Conservation (phyloP, 2,113 vertebrate species). For the Elanus axillaris region DNA sequence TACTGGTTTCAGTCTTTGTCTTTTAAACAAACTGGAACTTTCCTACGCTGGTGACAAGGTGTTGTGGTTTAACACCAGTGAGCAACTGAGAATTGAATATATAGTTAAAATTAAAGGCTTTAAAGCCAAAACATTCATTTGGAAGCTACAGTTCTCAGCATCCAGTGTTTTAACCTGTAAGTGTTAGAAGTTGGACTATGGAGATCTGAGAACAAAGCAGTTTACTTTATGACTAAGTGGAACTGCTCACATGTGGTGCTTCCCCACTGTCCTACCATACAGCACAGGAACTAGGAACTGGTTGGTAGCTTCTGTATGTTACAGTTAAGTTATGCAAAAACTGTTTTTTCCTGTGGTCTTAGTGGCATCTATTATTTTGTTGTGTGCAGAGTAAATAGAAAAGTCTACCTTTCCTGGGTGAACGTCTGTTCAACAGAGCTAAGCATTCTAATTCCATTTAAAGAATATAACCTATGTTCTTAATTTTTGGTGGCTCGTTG, state of each 20-base stretch:
- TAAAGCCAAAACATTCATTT: background rate
- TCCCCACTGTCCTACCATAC: background rate
- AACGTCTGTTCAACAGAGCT: background rate
- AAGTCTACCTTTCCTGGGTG: background rate
- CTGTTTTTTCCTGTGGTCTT: background rate
- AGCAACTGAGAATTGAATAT: background rate
- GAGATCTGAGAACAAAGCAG: background rate
- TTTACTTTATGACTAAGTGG: background rate
- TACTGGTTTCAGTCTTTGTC: background rate
- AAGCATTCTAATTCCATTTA: background rate
- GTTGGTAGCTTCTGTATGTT: background rate
- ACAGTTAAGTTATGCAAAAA: background rate
- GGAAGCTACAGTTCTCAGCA: background rate
- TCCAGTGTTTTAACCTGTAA: background rate
- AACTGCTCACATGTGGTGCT: background rate
- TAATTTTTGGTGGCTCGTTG: background rate
- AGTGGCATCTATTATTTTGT: background rate
- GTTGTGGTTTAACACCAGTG: too few species aligned
- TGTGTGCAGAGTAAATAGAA: background rate
- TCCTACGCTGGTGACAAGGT: background rate
- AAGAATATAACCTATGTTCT: background rate
- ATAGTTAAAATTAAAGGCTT: background rate
- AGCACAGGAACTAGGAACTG: background rate
- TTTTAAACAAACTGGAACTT: background rate
- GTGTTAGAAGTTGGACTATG: background rate